Evolutionary conservation across 2,888 invertebrate species (phyloP).

Genomic region (Aspidiotus destructor): DNA sequence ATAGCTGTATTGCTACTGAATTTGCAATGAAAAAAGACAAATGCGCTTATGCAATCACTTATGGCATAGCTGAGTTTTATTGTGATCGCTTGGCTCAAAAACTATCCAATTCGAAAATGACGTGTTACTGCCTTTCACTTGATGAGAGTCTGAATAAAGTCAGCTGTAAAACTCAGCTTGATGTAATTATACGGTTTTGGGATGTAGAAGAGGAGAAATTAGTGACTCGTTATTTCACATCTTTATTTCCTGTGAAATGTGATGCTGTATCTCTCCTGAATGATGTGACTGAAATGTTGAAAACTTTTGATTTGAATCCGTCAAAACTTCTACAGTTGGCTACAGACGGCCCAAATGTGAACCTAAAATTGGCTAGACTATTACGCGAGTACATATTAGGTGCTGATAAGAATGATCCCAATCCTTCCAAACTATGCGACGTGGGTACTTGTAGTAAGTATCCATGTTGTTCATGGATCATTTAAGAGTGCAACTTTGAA

Average conservation of each 20-base stretch:
- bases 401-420: slow-evolving; percentile 5
- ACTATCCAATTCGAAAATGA: not conserved
- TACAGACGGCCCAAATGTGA: slow-evolving; percentile 35
- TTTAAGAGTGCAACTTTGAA: slow-evolving; percentile 21
- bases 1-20: slow-evolving; percentile 35
- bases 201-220: slow-evolving; percentile 31
- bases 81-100: slow-evolving; percentile 27
- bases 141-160: slow-evolving; percentile 38
- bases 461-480: slow-evolving; percentile 27
- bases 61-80: slow-evolving; percentile 36
- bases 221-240: slow-evolving; percentile 34
- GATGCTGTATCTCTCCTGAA: slow-evolving; percentile 35
- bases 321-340: slow-evolving; percentile 34
- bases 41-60: slow-evolving; percentile 34
- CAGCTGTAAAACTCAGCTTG: slow-evolving; percentile 36
- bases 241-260: slow-evolving; percentile 34
- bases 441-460: slow-evolving; percentile 30
- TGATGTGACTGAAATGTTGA: not conserved
- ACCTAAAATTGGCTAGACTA: slow-evolving; percentile 30
- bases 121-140: slow-evolving; percentile 4
- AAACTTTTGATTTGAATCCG: slow-evolving; percentile 28
- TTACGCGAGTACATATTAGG: not conserved
- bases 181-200: slow-evolving; percentile 36
- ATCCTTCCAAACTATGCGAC: not conserved
- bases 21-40: slow-evolving; percentile 36